Evolutionary conservation across 2,888 invertebrate species (phyloP).

Genomic region (Tachina grossa): DNA sequence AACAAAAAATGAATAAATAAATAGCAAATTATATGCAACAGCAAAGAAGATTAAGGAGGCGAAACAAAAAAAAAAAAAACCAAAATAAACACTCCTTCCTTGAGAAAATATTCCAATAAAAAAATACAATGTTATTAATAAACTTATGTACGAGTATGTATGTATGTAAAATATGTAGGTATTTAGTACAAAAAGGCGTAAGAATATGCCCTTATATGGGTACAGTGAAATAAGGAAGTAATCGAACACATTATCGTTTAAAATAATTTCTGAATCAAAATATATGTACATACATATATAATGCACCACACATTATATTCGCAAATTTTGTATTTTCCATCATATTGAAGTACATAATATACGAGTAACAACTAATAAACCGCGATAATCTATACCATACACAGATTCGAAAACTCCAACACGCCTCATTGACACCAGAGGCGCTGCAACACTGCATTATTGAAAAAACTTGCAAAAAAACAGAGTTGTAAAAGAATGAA

Average conservation of each 20-base stretch:
- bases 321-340: too few species aligned
- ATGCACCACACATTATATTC: too few species aligned
- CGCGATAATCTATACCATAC: too few species aligned
- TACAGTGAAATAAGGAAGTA: slow-evolving; percentile 17
- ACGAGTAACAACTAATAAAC: too few species aligned
- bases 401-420: too few species aligned
- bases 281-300: too few species aligned
- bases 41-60: slow-evolving; percentile 39
- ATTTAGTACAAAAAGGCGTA: slow-evolving; percentile 30
- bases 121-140: background rate
- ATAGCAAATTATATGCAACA: slow-evolving; percentile 38
- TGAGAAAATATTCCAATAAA: slow-evolving; percentile 47
- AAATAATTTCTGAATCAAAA: background rate
- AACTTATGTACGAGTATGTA: background rate
- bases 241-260: background rate
- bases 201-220: background rate
- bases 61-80: background rate
- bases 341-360: too few species aligned
- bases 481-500: too few species aligned
- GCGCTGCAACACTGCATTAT: too few species aligned
- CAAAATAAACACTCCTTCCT: slow-evolving; percentile 65
- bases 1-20: background rate
- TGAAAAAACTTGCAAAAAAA: too few species aligned
- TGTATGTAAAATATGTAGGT: slow-evolving; percentile 25
- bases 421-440: too few species aligned